Conservation (phyloP, 2,113 vertebrate genomes). For the Dromaius novaehollandiae region DNA sequence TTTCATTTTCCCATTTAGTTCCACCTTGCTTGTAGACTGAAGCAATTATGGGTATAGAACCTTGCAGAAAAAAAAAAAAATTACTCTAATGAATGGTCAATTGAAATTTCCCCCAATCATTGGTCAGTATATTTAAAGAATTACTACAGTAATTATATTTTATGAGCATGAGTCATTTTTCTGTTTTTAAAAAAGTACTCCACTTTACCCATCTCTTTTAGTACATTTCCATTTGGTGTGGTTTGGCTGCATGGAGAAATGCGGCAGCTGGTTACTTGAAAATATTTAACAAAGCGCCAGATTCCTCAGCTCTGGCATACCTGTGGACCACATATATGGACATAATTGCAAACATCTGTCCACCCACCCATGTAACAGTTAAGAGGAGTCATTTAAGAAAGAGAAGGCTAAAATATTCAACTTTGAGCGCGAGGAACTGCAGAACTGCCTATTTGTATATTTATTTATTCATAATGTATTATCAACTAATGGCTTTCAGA, state of each 20-base stretch:
- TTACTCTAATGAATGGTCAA: conserved; percentile 31
- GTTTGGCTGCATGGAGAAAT: conserved; percentile 70
- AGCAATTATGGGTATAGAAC: conserved; percentile 2
- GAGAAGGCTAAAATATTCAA: conserved; percentile 67
- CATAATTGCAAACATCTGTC: conserved; percentile 82
- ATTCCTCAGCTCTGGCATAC: conserved; percentile 77
- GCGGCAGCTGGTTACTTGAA: conserved; percentile 75
- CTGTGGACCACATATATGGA: conserved; percentile 77
- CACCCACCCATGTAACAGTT: conserved; percentile 69
- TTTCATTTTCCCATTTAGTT: background rate
- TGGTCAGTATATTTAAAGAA: conserved; percentile 72
- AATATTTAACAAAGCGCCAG: conserved; percentile 74
- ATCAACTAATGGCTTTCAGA: conserved; percentile 26
- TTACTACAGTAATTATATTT: conserved; percentile 77
- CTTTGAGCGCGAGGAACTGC: conserved; percentile 34
- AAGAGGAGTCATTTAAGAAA: conserved; percentile 65
- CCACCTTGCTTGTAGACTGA: conserved; percentile 11
- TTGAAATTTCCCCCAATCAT: conserved; percentile 49
- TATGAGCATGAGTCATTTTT: conserved; percentile 76
- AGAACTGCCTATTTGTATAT: conserved; percentile 32
- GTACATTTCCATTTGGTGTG: conserved; percentile 83
- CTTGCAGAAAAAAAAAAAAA: background rate
- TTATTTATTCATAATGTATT: conserved; percentile 55
- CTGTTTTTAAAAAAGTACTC: conserved; percentile 76
- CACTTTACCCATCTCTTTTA: conserved; percentile 73